These are phyloP conservation scores for Drosophila robusta DNA, from an alignment of 2,888 invertebrate species.

Conservation along the genomic window DNA sequence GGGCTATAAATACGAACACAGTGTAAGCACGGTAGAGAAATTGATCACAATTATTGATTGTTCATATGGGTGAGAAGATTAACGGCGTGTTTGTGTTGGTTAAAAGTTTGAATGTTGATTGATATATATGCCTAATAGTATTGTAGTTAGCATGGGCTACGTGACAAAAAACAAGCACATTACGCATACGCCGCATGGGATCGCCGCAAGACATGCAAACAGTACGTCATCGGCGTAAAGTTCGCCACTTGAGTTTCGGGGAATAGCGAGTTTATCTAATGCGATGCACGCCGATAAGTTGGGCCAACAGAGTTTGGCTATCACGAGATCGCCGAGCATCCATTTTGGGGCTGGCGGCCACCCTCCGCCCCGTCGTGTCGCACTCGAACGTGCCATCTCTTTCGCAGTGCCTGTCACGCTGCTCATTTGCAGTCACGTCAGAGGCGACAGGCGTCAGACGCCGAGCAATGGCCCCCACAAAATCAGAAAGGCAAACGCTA, in stretches of 20 bases:
- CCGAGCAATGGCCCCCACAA: constrained; percentile 74
- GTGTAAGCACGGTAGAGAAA: neutral
- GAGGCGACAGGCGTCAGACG: constrained; percentile 58
- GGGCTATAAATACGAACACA: no score
- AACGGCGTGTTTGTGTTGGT: neutral
- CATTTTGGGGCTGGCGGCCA: constrained; percentile 8
- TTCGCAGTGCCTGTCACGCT: constrained; percentile 37
- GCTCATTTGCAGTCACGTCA: constrained; percentile 75
- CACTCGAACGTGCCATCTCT: neutral
- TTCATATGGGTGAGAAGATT: neutral
- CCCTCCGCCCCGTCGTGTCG: no score
- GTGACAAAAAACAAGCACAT: constrained; percentile 11
- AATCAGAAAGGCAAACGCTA: constrained; percentile 40
- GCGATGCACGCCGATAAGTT: constrained; percentile 53
- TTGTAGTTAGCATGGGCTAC: neutral
- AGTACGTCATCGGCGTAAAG: constrained; percentile 67
- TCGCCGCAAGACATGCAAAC: neutral
- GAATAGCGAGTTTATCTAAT: constrained; percentile 51
- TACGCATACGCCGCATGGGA: constrained; percentile 45
- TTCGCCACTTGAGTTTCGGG: constrained; percentile 47
- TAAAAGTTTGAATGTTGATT: neutral
- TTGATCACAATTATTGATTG: neutral
- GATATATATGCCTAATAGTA: neutral
- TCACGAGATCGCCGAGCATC: constrained; percentile 39
- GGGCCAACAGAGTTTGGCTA: constrained; percentile 22